phyloP scores from a whole-genome alignment of 2,888 invertebrate species.

The Lepetodrilus schrolli region DNA sequence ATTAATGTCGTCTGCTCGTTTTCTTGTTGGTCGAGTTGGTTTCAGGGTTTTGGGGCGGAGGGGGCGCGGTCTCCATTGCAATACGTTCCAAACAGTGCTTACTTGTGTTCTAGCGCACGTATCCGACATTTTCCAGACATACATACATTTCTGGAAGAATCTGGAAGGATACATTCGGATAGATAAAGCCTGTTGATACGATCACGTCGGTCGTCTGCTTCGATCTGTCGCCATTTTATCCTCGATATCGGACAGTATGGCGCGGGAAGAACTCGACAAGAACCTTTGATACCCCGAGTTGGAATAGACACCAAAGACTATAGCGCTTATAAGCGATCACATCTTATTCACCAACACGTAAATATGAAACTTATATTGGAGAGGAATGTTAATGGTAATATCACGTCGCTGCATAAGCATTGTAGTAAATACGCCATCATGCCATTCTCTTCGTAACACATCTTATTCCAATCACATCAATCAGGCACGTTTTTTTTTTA shows the following conservation, averaged over 20 bases:
- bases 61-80: too few relatives aligned
- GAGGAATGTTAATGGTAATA: slow-evolving; percentile 10
- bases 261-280: background rate
- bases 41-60: too few relatives aligned
- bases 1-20: background rate
- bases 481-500: background rate
- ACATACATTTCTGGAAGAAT: slow-evolving; percentile 1
- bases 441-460: background rate
- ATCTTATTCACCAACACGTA: slow-evolving; percentile 8
- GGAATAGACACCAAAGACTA: background rate
- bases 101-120: too few relatives aligned
- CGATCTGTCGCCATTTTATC: slow-evolving; percentile 15
- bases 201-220: background rate
- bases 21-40: too few relatives aligned
- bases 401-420: background rate
- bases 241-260: background rate
- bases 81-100: too few relatives aligned
- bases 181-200: background rate
- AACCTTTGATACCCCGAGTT: background rate
- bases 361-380: slow-evolving; percentile 11
- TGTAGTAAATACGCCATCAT: background rate
- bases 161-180: background rate
- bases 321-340: background rate
- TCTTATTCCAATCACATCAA: background rate
- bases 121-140: background rate